Evolutionary conservation across 2,888 invertebrate species (phyloP).

Genomic region (Apodemia mormo): DNA sequence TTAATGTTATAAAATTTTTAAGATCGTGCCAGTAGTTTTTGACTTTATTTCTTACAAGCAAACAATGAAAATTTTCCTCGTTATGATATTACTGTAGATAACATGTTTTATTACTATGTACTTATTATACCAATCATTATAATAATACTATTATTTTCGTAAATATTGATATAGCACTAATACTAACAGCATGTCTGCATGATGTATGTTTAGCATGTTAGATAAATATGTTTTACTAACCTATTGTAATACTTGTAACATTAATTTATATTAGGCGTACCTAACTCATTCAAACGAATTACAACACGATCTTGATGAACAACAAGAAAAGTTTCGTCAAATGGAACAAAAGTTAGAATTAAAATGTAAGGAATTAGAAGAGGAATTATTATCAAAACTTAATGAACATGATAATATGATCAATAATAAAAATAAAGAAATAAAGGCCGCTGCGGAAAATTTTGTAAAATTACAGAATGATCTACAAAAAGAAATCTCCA

Average conservation of each 20-base stretch:
- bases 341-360: conserved; percentile 43
- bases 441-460: conserved; percentile 50
- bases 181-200: conserved; percentile 7
- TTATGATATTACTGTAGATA: too few species aligned
- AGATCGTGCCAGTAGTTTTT: too few species aligned
- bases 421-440: conserved; percentile 52
- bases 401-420: conserved; percentile 49
- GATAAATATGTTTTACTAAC: not conserved
- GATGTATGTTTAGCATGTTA: conserved; percentile 16
- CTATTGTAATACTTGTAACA: conserved; percentile 10
- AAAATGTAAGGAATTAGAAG: conserved; percentile 48
- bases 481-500: conserved; percentile 8
- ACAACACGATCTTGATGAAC: conserved; percentile 52
- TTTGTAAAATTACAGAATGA: conserved; percentile 46
- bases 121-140: too few species aligned
- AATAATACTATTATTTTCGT: not conserved
- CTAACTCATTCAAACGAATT: conserved; percentile 49
- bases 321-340: conserved; percentile 51
- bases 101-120: not conserved
- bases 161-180: not conserved
- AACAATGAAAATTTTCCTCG: too few species aligned
- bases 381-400: conserved; percentile 47
- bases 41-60: too few species aligned
- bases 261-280: conserved; percentile 55
- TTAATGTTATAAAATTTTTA: too few species aligned